Evolutionary conservation across 2,888 invertebrate genomes (phyloP).

Genomic region (Amiota mariae): DNA sequence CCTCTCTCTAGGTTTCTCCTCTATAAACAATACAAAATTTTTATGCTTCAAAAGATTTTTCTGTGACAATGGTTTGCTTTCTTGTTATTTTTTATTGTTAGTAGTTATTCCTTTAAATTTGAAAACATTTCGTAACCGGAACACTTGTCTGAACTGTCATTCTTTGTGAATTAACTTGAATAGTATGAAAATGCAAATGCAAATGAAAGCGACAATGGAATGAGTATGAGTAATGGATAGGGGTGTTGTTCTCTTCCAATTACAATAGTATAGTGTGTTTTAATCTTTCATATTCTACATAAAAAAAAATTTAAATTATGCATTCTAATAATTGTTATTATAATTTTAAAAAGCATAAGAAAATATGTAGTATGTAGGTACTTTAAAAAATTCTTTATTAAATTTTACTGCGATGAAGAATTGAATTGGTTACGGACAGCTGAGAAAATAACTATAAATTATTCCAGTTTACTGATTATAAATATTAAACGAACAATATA

Average conservation of each 20-base stretch:
- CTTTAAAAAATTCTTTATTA: too few relatives aligned
- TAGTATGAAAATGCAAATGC: slow-evolving; percentile 2
- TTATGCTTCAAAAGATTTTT: neutral
- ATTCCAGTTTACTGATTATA: too few relatives aligned
- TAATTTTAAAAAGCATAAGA: too few relatives aligned
- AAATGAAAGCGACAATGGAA: neutral
- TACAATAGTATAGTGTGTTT: too few relatives aligned
- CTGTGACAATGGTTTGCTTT: slow-evolving; percentile 50
- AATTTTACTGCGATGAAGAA: too few relatives aligned
- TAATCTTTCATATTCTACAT: too few relatives aligned
- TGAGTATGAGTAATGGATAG: neutral
- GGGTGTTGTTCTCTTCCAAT: neutral
- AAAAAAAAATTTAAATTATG: too few relatives aligned
- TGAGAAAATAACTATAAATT: too few relatives aligned
- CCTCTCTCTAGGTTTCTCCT: neutral
- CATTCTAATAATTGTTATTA: too few relatives aligned
- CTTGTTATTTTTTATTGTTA: slow-evolving; percentile 31
- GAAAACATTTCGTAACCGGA: slow-evolving; percentile 44
- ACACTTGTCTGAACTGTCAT: slow-evolving; percentile 49
- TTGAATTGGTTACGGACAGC: too few relatives aligned
- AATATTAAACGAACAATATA: too few relatives aligned
- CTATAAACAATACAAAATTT: slow-evolving; percentile 48
- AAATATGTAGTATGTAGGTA: too few relatives aligned
- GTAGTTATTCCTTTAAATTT: slow-evolving; percentile 4
- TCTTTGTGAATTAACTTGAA: neutral